A percentile compares a stretch with the other conserved stretches of the same genome.
phyloP scores from a whole-genome alignment of 2,113 vertebrate species.

The Hiodon alosoides region DNA sequence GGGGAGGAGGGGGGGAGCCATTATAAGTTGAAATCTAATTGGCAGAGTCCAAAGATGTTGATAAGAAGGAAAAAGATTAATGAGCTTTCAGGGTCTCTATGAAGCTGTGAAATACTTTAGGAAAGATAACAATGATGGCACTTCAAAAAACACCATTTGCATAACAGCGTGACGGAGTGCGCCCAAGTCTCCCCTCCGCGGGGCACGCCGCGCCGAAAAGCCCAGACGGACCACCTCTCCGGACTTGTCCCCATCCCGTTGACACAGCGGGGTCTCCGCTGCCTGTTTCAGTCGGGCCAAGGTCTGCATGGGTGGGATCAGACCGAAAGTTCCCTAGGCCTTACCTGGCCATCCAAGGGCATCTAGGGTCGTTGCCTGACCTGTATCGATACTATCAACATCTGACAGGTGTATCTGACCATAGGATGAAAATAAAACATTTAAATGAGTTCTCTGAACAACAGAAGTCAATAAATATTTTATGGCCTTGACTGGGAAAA shows the following conservation, averaged over 20 bases:
- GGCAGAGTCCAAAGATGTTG: conserved; percentile 38
- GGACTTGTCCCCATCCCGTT: not conserved
- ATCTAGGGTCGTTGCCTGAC: not conserved
- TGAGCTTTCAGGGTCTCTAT: conserved; percentile 36
- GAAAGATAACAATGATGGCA: conserved; percentile 36
- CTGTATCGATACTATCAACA: not conserved
- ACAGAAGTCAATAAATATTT: not conserved
- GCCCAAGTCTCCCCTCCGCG: not conserved
- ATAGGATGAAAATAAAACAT: not conserved
- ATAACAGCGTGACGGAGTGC: conserved; percentile 32
- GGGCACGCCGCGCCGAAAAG: not conserved
- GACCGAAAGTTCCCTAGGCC: not conserved
- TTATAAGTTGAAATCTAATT: conserved; percentile 43
- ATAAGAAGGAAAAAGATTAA: conserved; percentile 40
- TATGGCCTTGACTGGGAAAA: not conserved
- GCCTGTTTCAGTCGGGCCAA: not conserved
- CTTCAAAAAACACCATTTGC: conserved; percentile 37
- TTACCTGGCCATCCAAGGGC: not conserved
- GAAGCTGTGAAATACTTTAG: conserved; percentile 40
- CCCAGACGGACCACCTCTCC: conserved; percentile 5
- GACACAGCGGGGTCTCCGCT: not conserved
- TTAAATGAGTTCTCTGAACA: not conserved
- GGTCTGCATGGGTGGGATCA: not conserved
- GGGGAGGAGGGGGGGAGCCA: conserved; percentile 27
- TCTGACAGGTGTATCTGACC: not conserved